Evolutionary conservation across 2,797 vertebrate species (phyloP).

Genomic region (Propithecus deckenii): DNA sequence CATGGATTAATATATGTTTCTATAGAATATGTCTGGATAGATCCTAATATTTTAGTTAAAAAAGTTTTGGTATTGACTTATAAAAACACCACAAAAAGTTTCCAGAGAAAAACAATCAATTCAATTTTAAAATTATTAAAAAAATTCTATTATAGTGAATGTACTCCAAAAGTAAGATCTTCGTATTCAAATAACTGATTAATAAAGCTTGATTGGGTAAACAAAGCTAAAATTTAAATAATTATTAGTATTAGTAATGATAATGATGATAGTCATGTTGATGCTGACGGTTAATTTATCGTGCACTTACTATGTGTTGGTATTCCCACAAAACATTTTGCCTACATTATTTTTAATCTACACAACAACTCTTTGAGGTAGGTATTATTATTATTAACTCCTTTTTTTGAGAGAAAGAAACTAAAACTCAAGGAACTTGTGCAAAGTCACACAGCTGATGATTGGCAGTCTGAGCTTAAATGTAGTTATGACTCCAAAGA

Average conservation of each 20-base stretch:
- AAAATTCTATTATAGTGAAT: slow-evolving; percentile 30
- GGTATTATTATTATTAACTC: background rate
- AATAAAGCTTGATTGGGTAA: background rate
- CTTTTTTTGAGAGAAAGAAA: background rate
- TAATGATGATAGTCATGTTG: background rate
- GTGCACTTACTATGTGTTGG: background rate
- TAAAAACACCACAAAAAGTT: background rate
- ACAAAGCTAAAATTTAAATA: background rate
- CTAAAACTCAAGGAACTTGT: background rate
- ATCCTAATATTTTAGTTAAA: slow-evolving; percentile 1
- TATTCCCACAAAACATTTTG: background rate
- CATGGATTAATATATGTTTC: background rate
- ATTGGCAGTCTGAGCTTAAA: background rate
- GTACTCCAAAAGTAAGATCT: background rate
- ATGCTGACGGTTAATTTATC: background rate
- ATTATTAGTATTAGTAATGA: background rate
- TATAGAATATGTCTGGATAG: background rate
- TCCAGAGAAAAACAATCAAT: background rate
- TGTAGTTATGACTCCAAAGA: background rate
- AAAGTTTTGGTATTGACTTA: slow-evolving; percentile 1
- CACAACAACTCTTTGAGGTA: background rate
- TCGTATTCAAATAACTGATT: background rate
- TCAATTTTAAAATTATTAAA: background rate
- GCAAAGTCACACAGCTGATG: background rate
- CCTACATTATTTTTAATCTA: background rate